These are phyloP conservation scores for Thaleichthys pacificus DNA, from an alignment of 2,797 vertebrate species.

Conservation along the genomic window DNA sequence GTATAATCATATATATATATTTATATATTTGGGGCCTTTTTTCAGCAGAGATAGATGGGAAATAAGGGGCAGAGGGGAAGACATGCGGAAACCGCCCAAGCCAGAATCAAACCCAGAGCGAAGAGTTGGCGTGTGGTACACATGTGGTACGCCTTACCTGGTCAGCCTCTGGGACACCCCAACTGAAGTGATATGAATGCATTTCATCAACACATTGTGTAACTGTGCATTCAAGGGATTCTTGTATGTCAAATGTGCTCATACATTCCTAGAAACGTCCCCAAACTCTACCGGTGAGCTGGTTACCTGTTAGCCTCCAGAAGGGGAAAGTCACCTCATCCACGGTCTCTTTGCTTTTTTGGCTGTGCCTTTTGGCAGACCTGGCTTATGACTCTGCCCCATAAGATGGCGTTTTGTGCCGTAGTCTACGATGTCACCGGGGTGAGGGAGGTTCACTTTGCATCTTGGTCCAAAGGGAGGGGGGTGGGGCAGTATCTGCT, in stretches of 20 bases:
- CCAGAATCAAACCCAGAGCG: no score
- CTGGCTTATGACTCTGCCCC: conserved; percentile 44
- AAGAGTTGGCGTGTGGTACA: no score
- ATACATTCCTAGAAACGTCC: neutral
- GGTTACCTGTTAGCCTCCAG: no score
- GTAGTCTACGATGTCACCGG: conserved; percentile 80
- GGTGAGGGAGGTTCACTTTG: conserved; percentile 85
- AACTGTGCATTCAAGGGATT: no score
- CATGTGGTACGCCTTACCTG: no score
- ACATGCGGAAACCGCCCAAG: no score
- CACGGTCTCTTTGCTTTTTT: conserved; percentile 4
- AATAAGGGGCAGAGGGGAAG: no score
- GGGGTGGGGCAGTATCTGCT: conserved; percentile 60
- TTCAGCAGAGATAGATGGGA: no score
- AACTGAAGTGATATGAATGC: no score
- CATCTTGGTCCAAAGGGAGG: conserved; percentile 72
- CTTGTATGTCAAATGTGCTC: neutral
- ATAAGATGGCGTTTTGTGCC: conserved; percentile 51
- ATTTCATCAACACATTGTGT: no score
- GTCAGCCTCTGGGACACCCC: no score
- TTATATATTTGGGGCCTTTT: no score
- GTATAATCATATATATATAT: neutral
- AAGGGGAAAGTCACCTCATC: conserved; percentile 1
- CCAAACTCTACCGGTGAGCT: neutral
- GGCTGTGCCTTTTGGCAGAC: conserved; percentile 28